Conservation (phyloP, 2,888 invertebrate species). For the Harpalus rufipes region DNA sequence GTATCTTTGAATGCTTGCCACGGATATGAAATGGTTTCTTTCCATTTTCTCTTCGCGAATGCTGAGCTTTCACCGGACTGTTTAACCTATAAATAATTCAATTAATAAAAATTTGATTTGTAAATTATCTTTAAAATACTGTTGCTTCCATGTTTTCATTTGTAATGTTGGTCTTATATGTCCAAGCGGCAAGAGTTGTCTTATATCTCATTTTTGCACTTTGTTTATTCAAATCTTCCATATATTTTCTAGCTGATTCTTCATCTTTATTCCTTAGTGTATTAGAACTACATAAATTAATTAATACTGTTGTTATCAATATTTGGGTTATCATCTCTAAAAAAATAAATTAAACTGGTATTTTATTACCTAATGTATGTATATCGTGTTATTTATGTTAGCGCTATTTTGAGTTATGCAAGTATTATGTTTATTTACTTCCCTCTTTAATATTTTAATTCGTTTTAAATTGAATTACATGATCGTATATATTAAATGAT, state of each 20-base stretch:
- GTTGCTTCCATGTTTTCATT: constrained; percentile 83
- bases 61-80: constrained; percentile 77
- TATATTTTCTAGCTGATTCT: constrained; percentile 82
- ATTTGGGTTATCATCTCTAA: constrained; percentile 41
- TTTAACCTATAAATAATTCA: constrained; percentile 62
- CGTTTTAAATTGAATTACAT: too few relatives aligned
- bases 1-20: constrained; percentile 87
- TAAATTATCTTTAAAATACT: constrained; percentile 71
- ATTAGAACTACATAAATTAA: neutral
- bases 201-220: constrained; percentile 81
- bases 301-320: constrained; percentile 44
- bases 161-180: constrained; percentile 87
- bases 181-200: constrained; percentile 84
- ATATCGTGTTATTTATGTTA: too few relatives aligned
- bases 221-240: constrained; percentile 82
- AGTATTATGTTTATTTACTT: too few relatives aligned
- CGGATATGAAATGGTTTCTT: constrained; percentile 83
- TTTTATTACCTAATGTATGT: constrained; percentile 1
- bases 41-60: constrained; percentile 83
- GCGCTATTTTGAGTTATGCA: too few relatives aligned
- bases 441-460: too few relatives aligned
- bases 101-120: neutral
- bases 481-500: too few relatives aligned
- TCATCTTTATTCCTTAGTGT: constrained; percentile 77
- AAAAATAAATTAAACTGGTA: constrained; percentile 5